phyloP scores from a whole-genome alignment of 2,113 vertebrate genomes.

The Nycticebus coucang region DNA sequence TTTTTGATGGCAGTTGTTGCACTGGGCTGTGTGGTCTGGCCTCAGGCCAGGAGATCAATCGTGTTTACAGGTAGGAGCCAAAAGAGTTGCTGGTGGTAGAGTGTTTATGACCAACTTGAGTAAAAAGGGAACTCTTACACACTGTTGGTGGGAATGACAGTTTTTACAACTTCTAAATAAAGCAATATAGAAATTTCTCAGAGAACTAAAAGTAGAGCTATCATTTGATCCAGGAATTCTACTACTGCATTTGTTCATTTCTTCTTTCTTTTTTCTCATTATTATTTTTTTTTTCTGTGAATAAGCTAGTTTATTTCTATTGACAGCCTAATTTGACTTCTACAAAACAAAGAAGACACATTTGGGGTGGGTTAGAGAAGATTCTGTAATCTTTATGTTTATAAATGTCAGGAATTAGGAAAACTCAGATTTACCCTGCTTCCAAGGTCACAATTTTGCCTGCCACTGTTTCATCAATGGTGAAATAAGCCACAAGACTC shows the following conservation, averaged over 20 bases:
- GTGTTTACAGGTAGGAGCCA: no score
- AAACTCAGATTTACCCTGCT: background rate
- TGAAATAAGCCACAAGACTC: background rate
- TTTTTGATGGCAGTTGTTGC: no score
- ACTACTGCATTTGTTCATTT: background rate
- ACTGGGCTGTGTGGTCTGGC: no score
- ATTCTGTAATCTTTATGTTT: background rate
- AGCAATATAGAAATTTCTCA: no score
- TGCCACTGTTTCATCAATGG: background rate
- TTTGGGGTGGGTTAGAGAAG: background rate
- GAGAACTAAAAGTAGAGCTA: no score
- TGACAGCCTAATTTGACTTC: background rate
- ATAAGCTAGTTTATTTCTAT: background rate
- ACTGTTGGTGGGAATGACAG: no score
- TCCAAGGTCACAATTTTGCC: background rate
- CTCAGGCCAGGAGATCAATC: no score
- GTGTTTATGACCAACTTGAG: no score
- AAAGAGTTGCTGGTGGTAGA: no score
- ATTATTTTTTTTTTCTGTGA: background rate
- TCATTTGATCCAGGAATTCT: no score
- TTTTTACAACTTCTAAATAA: no score
- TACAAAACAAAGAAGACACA: background rate
- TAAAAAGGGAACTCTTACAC: no score
- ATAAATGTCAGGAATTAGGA: background rate
- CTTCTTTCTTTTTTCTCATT: background rate